These are phyloP conservation scores for Cephus sareptanus DNA, from an alignment of 2,888 invertebrate species.

Conservation along the genomic window DNA sequence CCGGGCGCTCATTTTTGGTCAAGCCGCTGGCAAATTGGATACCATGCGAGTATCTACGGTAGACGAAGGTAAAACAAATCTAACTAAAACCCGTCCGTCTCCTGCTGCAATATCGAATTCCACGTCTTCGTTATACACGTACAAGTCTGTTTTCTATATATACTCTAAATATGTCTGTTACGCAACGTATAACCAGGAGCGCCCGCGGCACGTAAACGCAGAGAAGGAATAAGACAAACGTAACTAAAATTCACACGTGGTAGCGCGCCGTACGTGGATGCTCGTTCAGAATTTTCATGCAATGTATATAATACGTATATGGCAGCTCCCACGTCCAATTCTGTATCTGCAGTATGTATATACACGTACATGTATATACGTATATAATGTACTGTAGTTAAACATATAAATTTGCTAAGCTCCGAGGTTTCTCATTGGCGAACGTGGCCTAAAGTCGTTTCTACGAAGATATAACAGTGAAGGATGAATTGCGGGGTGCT, in stretches of 20 bases:
- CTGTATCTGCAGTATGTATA: not conserved
- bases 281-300: not conserved
- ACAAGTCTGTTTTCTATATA: not conserved
- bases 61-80: not conserved
- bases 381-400: not conserved
- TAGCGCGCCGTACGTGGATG: not conserved
- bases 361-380: not conserved
- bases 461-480: not conserved
- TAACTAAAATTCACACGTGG: not conserved
- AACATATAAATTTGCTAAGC: not conserved
- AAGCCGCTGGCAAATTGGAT: not conserved
- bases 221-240: not conserved
- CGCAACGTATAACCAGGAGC: not conserved
- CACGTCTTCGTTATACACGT: not conserved
- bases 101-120: not conserved
- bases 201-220: not conserved
- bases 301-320: not conserved
- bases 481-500: not conserved
- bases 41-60: not conserved
- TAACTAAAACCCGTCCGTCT: not conserved
- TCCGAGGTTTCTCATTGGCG: not conserved
- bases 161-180: not conserved
- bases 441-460: not conserved
- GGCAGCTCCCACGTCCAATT: not conserved
- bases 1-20: not conserved